Conservation (phyloP, 2,797 vertebrate species). For the Chrysocyon brachyurus region DNA sequence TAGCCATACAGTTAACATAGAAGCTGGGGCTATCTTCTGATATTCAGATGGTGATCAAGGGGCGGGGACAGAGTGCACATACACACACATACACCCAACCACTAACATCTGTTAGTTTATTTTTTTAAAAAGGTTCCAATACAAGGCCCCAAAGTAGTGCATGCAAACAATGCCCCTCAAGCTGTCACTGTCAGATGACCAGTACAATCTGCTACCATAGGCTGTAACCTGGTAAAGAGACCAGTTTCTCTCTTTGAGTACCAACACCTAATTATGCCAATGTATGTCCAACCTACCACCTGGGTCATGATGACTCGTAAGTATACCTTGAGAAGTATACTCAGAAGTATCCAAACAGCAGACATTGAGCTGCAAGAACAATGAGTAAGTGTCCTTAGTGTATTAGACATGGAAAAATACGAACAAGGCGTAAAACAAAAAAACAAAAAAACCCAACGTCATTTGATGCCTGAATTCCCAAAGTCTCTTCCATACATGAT, state of each 20-base stretch:
- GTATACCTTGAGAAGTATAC: slow-evolving; percentile 53
- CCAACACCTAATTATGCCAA: not conserved
- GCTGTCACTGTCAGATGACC: slow-evolving; percentile 29
- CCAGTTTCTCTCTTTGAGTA: slow-evolving; percentile 39
- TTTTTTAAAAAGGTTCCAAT: slow-evolving; percentile 82
- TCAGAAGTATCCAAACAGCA: slow-evolving; percentile 65
- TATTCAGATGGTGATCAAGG: not conserved
- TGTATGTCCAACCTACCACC: slow-evolving; percentile 29
- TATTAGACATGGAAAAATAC: slow-evolving; percentile 75
- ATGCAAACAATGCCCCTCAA: slow-evolving; percentile 83
- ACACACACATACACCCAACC: not conserved
- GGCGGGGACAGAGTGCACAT: not conserved
- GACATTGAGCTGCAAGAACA: slow-evolving; percentile 62
- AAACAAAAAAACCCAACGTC: not conserved
- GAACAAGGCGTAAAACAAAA: slow-evolving; percentile 74
- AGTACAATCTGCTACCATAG: slow-evolving; percentile 39
- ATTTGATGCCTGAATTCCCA: slow-evolving; percentile 57
- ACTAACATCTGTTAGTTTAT: slow-evolving; percentile 84
- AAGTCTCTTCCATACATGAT: slow-evolving; percentile 60
- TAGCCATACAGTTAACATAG: not conserved
- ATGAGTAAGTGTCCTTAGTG: slow-evolving; percentile 79
- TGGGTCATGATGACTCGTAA: slow-evolving; percentile 75
- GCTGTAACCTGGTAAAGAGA: slow-evolving; percentile 32
- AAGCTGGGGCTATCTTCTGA: not conserved
- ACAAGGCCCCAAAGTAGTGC: slow-evolving; percentile 79